Evolutionary conservation across 2,888 invertebrate species (phyloP).

Genomic region (Drosophila mayaguana): DNA sequence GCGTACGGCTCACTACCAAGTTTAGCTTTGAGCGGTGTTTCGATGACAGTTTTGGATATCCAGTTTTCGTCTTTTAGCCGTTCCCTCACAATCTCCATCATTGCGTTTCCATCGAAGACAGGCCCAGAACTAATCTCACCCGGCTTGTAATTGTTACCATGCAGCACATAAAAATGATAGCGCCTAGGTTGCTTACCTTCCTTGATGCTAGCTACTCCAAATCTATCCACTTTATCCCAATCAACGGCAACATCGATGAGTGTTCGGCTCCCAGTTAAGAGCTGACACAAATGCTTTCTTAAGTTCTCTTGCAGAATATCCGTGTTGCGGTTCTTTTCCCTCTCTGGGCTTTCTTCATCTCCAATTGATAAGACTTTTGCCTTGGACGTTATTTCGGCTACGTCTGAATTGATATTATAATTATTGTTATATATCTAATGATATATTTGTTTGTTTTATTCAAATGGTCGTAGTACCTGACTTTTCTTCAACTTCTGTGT

Average conservation of each 20-base stretch:
- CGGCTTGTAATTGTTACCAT: background rate
- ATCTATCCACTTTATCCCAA: slow-evolving; percentile 18
- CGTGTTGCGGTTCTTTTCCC: background rate
- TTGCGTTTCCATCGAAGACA: slow-evolving; percentile 3
- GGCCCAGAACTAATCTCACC: background rate
- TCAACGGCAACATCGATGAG: slow-evolving; percentile 10
- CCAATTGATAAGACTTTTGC: slow-evolving; percentile 31
- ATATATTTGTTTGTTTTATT: background rate
- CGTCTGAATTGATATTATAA: background rate
- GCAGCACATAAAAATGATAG: slow-evolving; percentile 21
- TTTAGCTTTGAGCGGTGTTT: slow-evolving; percentile 12
- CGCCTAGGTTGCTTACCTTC: slow-evolving; percentile 17
- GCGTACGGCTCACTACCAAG: no score
- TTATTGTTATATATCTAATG: no score
- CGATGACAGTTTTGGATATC: slow-evolving; percentile 19
- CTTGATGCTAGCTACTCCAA: slow-evolving; percentile 3
- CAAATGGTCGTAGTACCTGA: slow-evolving; percentile 3
- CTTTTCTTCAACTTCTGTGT: background rate
- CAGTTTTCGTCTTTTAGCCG: slow-evolving; percentile 28
- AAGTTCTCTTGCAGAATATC: background rate
- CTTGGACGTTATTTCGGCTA: background rate
- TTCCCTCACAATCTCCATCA: background rate
- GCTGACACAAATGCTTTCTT: slow-evolving; percentile 6
- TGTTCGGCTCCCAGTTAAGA: slow-evolving; percentile 17
- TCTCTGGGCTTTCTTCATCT: background rate